Evolutionary conservation across 2,113 vertebrate species (phyloP).

Genomic region (Mobula hypostoma): DNA sequence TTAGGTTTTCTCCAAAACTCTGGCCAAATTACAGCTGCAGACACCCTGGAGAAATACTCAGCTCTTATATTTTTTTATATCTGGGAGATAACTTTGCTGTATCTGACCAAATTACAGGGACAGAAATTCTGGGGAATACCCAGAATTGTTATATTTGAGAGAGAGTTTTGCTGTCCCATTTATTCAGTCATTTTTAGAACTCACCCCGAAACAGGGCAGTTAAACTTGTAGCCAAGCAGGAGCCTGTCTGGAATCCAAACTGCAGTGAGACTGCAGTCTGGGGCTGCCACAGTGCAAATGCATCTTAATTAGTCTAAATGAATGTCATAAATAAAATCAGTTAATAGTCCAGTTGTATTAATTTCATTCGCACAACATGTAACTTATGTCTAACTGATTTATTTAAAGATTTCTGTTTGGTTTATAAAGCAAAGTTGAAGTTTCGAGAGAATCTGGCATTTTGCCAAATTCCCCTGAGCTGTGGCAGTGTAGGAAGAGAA

Average conservation of each 20-base stretch:
- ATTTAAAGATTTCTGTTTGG: too few relatives aligned
- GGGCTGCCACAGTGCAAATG: background rate
- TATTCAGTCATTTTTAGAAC: background rate
- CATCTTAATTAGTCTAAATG: background rate
- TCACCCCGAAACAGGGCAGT: background rate
- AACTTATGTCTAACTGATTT: background rate
- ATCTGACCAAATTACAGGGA: background rate
- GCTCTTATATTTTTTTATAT: background rate
- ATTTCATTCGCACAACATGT: background rate
- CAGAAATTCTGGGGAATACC: background rate
- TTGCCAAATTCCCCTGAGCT: background rate
- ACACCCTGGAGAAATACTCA: background rate
- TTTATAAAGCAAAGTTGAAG: background rate
- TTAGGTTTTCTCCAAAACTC: background rate
- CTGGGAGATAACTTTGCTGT: too few relatives aligned
- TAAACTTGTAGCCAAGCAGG: background rate
- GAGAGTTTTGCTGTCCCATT: background rate
- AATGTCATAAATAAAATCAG: background rate
- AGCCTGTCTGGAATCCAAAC: slow-evolving; percentile 18
- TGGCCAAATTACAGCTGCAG: background rate
- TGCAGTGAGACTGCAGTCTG: background rate
- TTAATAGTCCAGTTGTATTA: background rate
- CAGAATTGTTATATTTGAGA: background rate
- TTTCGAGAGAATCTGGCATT: background rate
- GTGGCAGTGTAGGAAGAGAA: background rate